A percentile compares a stretch with the other conserved stretches of the same genome.
These are phyloP conservation scores for Nebria brevicollis DNA, from an alignment of 2,888 invertebrate genomes.

Conservation along the genomic window DNA sequence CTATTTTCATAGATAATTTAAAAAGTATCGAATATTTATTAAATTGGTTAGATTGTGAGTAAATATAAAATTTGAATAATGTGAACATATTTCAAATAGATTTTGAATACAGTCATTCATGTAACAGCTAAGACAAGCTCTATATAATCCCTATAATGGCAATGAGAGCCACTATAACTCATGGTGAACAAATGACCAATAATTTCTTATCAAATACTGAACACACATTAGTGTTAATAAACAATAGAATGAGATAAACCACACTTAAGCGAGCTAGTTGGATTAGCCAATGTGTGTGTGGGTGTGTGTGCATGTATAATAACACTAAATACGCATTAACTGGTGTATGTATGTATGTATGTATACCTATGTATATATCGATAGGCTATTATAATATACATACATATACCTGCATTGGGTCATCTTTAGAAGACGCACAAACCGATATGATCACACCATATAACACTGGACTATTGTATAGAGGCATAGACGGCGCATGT, in stretches of 20 bases:
- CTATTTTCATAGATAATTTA: too few species aligned
- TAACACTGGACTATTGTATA: conserved; percentile 19
- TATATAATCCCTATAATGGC: background rate
- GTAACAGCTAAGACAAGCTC: background rate
- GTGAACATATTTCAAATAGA: too few species aligned
- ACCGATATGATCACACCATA: conserved; percentile 25
- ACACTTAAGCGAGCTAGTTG: background rate
- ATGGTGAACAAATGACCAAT: background rate
- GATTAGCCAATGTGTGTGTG: conserved; percentile 26
- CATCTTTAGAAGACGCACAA: conserved; percentile 36
- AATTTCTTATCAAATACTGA: background rate
- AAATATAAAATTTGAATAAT: too few species aligned
- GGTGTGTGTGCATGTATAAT: conserved; percentile 32
- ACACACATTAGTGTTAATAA: background rate
- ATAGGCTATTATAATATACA: conserved; percentile 17
- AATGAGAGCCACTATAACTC: background rate
- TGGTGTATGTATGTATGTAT: background rate
- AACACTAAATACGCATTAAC: conserved; percentile 46
- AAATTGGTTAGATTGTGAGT: too few species aligned
- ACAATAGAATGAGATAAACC: conserved; percentile 22
- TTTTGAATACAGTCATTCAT: too few species aligned
- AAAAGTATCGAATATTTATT: too few species aligned
- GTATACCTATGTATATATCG: background rate
- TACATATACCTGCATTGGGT: conserved; percentile 30
- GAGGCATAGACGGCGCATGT: conserved; percentile 13